These are phyloP conservation scores for Tigriopus californicus DNA, from an alignment of 2,888 invertebrate species.

Conservation along the genomic window DNA sequence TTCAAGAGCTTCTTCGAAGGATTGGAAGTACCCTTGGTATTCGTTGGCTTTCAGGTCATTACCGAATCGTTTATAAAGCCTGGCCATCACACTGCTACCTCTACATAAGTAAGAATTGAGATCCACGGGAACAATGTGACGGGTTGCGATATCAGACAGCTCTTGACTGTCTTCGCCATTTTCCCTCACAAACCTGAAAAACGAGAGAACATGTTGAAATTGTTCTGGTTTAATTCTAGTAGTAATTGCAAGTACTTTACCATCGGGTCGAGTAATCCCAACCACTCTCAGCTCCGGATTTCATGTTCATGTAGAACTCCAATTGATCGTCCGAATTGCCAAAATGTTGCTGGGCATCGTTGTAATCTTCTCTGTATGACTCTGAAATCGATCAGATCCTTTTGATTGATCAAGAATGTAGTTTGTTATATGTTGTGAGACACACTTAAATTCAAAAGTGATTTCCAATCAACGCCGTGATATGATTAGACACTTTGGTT, in stretches of 20 bases:
- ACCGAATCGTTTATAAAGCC: background rate
- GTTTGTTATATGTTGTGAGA: too few relatives aligned
- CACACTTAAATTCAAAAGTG: too few relatives aligned
- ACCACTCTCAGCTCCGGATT: conserved; percentile 80
- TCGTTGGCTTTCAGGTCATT: conserved; percentile 36
- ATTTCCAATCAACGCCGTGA: too few relatives aligned
- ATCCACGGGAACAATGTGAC: conserved; percentile 55
- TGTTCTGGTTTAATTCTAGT: background rate
- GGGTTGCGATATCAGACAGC: conserved; percentile 43
- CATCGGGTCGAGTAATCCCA: conserved; percentile 90
- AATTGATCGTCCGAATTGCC: conserved; percentile 30
- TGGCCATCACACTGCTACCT: conserved; percentile 35
- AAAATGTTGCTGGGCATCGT: conserved; percentile 21
- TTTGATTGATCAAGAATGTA: background rate
- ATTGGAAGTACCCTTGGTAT: conserved; percentile 1
- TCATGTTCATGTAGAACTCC: conserved; percentile 57
- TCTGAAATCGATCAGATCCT: conserved; percentile 32
- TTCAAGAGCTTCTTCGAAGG: conserved; percentile 35
- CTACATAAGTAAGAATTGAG: conserved; percentile 55
- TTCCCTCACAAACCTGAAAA: conserved; percentile 35
- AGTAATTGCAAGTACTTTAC: conserved; percentile 28
- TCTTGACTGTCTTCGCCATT: conserved; percentile 30
- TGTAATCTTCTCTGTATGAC: conserved; percentile 49
- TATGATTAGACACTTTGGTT: too few relatives aligned
- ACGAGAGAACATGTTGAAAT: too few relatives aligned